Evolutionary conservation across 2,113 vertebrate species (phyloP).

Genomic region (Peucedramus taeniatus): DNA sequence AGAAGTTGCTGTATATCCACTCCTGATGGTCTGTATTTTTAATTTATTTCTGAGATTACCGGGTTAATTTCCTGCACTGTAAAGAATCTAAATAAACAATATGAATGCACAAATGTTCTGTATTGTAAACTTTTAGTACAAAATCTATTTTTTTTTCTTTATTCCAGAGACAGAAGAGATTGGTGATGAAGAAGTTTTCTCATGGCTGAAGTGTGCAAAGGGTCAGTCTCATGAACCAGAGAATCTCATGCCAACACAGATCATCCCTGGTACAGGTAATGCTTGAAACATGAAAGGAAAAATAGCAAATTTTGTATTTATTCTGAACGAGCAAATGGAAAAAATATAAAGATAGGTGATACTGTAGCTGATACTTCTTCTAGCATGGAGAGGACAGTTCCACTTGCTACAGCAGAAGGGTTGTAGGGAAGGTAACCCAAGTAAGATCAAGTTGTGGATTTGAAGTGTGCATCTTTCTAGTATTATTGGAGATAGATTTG

Average conservation of each 20-base stretch:
- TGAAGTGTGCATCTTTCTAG: background rate
- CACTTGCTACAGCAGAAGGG: background rate
- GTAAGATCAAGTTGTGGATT: background rate
- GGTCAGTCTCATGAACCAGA: conserved; percentile 97
- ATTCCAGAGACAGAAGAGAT: conserved; percentile 86
- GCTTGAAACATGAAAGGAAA: background rate
- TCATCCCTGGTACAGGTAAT: conserved; percentile 97
- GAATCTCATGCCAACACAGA: conserved; percentile 99
- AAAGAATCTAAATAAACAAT: background rate
- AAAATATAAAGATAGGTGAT: background rate
- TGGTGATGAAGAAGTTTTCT: conserved; percentile 94
- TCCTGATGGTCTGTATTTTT: background rate
- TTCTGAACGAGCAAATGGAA: background rate
- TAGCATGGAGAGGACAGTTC: background rate
- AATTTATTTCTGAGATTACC: background rate
- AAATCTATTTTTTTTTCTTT: background rate
- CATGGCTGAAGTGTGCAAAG: conserved; percentile 98
- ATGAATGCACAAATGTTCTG: background rate
- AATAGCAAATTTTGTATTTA: background rate
- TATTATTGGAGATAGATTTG: background rate
- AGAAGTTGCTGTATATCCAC: background rate
- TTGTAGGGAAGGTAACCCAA: background rate
- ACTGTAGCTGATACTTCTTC: background rate
- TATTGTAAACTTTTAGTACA: background rate
- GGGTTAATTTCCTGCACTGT: background rate